Conservation (phyloP, 2,888 invertebrate species). For the Drymonia ruficornis region DNA sequence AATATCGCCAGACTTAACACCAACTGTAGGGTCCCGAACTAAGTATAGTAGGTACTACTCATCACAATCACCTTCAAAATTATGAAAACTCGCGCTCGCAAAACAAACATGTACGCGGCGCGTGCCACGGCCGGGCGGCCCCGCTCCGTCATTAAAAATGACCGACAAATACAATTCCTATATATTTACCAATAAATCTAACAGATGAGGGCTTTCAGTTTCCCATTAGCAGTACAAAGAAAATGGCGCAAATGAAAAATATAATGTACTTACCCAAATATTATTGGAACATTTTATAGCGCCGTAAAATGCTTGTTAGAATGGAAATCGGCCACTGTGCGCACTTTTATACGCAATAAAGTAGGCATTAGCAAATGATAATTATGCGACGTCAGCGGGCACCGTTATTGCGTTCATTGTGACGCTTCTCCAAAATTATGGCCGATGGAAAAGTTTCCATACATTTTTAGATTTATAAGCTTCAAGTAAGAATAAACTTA, state of each 20-base stretch:
- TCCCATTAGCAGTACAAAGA: constrained; percentile 42
- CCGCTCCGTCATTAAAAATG: constrained; percentile 23
- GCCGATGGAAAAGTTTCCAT: not conserved
- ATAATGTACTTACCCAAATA: too few species aligned
- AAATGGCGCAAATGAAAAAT: constrained; percentile 35
- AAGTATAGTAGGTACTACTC: too few species aligned
- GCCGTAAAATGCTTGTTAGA: constrained; percentile 48
- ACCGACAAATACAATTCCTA: constrained; percentile 34
- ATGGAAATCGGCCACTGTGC: constrained; percentile 34
- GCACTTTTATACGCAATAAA: constrained; percentile 41
- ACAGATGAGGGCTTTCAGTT: constrained; percentile 35
- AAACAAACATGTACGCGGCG: too few species aligned
- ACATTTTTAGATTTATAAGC: too few species aligned
- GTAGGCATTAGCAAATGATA: constrained; percentile 38
- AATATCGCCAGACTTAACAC: too few species aligned
- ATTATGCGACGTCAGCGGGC: constrained; percentile 24
- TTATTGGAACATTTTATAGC: constrained; percentile 38
- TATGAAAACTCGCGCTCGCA: not conserved
- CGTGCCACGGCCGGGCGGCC: too few species aligned
- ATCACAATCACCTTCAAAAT: too few species aligned
- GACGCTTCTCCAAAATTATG: constrained; percentile 3
- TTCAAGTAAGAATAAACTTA: too few species aligned
- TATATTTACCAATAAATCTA: constrained; percentile 47
- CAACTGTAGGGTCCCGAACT: too few species aligned
- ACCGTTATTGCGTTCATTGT: constrained; percentile 8